Evolutionary conservation across 2,797 vertebrate species (phyloP).

Genomic region (Malacoctenus gilli): DNA sequence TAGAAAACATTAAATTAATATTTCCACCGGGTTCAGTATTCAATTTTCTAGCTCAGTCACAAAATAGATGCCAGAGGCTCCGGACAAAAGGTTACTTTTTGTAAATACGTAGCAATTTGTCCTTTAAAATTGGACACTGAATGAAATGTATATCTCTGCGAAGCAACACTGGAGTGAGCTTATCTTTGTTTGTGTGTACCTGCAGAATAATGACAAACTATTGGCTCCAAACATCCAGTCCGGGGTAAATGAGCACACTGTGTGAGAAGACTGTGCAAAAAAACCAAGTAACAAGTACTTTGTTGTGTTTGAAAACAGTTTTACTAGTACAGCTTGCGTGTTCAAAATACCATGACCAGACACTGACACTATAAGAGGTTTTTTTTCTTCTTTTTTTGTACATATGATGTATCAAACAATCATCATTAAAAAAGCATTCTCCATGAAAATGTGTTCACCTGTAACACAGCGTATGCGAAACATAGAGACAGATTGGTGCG

Average conservation of each 20-base stretch:
- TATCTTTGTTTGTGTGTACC: too few species aligned
- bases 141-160: too few species aligned
- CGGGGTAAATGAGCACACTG: too few species aligned
- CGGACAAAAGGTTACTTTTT: background rate
- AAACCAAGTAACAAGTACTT: background rate
- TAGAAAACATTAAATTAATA: background rate
- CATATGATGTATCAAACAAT: constrained; percentile 74
- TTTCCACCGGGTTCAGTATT: background rate
- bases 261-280: background rate
- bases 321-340: constrained; percentile 73
- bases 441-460: constrained; percentile 71
- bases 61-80: constrained; percentile 12
- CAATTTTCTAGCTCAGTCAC: background rate
- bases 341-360: constrained; percentile 62
- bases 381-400: constrained; percentile 59
- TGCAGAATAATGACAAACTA: too few species aligned
- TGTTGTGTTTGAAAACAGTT: constrained; percentile 66
- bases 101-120: background rate
- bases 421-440: constrained; percentile 47
- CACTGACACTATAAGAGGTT: constrained; percentile 55
- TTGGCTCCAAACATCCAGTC: too few species aligned
- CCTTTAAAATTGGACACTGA: too few species aligned
- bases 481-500: constrained; percentile 18
- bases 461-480: constrained; percentile 72
- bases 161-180: too few species aligned